Base-by-base conservation (phyloP, 2,113 vertebrate genomes). In the Arvicanthis niloticus region DNA sequence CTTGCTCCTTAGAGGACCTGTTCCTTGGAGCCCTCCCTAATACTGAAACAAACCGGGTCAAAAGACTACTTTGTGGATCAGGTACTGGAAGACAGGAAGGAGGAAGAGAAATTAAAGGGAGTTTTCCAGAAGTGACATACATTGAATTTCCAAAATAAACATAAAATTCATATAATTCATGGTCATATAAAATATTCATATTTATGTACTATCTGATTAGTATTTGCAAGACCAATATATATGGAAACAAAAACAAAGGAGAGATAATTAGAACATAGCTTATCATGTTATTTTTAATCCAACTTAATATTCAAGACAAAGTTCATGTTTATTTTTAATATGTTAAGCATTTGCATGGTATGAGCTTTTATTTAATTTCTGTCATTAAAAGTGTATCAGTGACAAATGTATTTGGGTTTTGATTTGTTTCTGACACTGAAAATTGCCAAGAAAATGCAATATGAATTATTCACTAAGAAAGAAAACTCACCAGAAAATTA, bases 291-390 rank as follows among this genome's bases (percentile, higher is more conserved):
- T 89, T 93, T 96, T 82, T 95, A 95, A 56, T 48, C 56, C 56
- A 95, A 78, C 67, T 92, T 90, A 93, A 89, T 78, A 73, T 34
- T 87, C 37, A 94, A 95, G 94, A 88, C 73, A 94, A 97, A 94
- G 96, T 96, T 94, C 89, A 89, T 97, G 73, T 97, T 98, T 97
- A 94, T 96, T 97, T 97, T 97, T 97, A 96, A 96, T 96, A 96
- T 94, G 45, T 19, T 84, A 96, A 68, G 62, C 56, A 89, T 48
- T 82, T 22, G 7, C 15, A 48, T 7, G 34, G 86, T 88, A 80
- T 78, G 85, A 19, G 1, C 1, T 19, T 67, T 87, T 92, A 68
- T 84, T 89, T 96, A 24, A 92, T 89, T 80, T 96, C 84, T 34
- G 95, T 17, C 26, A 95, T 76, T 96, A 86, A 92, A 86, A 76